phyloP scores from a whole-genome alignment of 2,797 vertebrate genomes.

The Notolepis coatsorum region DNA sequence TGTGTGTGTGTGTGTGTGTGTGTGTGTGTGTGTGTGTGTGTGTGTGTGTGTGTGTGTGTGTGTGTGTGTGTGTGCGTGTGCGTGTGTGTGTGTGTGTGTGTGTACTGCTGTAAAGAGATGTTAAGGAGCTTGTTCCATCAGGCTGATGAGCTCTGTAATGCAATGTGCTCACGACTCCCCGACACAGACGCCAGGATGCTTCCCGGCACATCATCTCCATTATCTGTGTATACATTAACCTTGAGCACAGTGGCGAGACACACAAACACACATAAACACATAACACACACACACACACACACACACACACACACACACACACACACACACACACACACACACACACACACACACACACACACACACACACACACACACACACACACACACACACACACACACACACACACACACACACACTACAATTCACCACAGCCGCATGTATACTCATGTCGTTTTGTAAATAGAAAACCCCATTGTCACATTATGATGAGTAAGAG shows the following conservation, averaged over 20 bases:
- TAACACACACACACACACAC: not conserved
- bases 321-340: slow-evolving; percentile 13
- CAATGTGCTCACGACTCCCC: slow-evolving; percentile 52
- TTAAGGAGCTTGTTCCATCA: slow-evolving; percentile 71
- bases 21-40: slow-evolving; percentile 4
- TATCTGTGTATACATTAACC: slow-evolving; percentile 80
- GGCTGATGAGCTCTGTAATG: slow-evolving; percentile 72
- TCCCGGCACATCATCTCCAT: slow-evolving; percentile 72
- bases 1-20: not conserved
- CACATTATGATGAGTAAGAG: too few relatives aligned
- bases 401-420: too few relatives aligned
- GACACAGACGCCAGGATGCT: slow-evolving; percentile 60
- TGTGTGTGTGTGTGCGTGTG: slow-evolving; percentile 16
- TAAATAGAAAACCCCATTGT: too few relatives aligned
- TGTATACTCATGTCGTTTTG: too few relatives aligned
- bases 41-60: slow-evolving; percentile 6
- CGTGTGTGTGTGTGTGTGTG: not conserved
- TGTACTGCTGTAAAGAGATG: slow-evolving; percentile 63
- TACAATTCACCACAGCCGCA: too few relatives aligned
- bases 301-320: not conserved
- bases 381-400: not conserved
- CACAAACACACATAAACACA: not conserved
- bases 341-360: slow-evolving; percentile 2
- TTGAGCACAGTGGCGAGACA: slow-evolving; percentile 54
- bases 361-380: slow-evolving; percentile 1